phyloP scores from a whole-genome alignment of 2,888 invertebrate species.

The Beris morrisii region DNA sequence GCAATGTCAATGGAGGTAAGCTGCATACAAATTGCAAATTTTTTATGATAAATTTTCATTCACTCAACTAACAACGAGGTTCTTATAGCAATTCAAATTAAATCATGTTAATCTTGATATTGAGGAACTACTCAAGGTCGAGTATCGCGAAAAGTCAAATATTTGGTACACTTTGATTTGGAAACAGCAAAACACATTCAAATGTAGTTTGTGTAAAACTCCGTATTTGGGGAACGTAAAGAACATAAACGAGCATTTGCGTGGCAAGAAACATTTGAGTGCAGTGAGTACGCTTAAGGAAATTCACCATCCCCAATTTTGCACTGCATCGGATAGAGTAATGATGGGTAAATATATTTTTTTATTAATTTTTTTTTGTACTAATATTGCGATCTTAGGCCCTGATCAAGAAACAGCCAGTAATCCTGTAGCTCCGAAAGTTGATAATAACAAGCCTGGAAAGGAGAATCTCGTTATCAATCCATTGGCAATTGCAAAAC shows the following conservation, averaged over 20 bases:
- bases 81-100: slow-evolving; percentile 13
- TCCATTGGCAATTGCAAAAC: slow-evolving; percentile 8
- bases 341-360: no score
- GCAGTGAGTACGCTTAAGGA: slow-evolving; percentile 2
- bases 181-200: slow-evolving; percentile 9
- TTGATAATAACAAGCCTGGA: background rate
- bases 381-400: no score
- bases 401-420: no score
- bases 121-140: slow-evolving; percentile 29
- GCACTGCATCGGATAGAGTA: slow-evolving; percentile 11
- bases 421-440: no score
- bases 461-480: slow-evolving; percentile 22
- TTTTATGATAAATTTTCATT: background rate
- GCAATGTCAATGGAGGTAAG: no score
- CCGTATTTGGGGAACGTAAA: slow-evolving; percentile 16
- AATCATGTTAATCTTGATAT: slow-evolving; percentile 19
- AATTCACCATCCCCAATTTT: slow-evolving; percentile 31
- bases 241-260: slow-evolving; percentile 29
- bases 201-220: slow-evolving; percentile 31
- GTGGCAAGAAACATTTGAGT: slow-evolving; percentile 24
- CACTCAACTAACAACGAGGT: background rate
- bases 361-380: no score
- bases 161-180: slow-evolving; percentile 18
- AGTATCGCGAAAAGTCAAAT: slow-evolving; percentile 22
- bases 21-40: no score